phyloP scores from a whole-genome alignment of 1,140 invertebrate species.

The Cephus cinctus region DNA sequence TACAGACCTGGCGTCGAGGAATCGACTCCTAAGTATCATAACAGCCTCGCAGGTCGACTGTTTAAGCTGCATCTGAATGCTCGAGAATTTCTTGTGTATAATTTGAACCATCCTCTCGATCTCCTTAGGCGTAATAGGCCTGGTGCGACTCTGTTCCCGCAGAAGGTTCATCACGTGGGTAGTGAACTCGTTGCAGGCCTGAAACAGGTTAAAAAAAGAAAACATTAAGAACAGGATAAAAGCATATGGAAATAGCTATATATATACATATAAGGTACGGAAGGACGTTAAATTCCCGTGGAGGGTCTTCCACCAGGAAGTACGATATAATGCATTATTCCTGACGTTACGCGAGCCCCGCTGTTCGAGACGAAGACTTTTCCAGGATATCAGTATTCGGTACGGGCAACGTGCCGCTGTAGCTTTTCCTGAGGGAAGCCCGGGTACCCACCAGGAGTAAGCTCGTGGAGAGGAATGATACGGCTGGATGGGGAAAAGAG shows the following conservation, averaged over 20 bases:
- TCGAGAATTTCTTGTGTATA: slow-evolving; percentile 99
- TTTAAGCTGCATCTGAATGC: slow-evolving; percentile 99
- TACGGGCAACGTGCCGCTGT: neutral
- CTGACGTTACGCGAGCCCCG: slow-evolving; percentile 32
- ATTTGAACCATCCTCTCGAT: slow-evolving; percentile 99
- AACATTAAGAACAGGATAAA: too few species aligned
- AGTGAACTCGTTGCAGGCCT: slow-evolving; percentile 99
- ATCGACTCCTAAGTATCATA: slow-evolving; percentile 94
- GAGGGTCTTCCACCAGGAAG: slow-evolving; percentile 7
- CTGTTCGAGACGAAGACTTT: neutral
- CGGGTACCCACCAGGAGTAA: too few species aligned
- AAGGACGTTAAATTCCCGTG: slow-evolving; percentile 9
- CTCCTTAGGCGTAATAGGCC: slow-evolving; percentile 92
- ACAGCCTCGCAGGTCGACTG: slow-evolving; percentile 99
- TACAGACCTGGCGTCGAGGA: slow-evolving; percentile 86
- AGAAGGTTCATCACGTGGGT: slow-evolving; percentile 99
- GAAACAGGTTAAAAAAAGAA: slow-evolving; percentile 35
- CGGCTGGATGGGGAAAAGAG: too few species aligned
- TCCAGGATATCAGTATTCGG: slow-evolving; percentile 8
- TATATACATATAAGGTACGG: too few species aligned
- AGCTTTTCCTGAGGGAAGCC: slow-evolving; percentile 8
- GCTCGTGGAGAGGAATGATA: too few species aligned
- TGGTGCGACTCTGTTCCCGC: slow-evolving; percentile 94
- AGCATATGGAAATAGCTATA: too few species aligned
- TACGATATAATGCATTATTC: slow-evolving; percentile 51